Conservation (phyloP, 2,113 vertebrate species). For the Proterorhinus semilunaris region DNA sequence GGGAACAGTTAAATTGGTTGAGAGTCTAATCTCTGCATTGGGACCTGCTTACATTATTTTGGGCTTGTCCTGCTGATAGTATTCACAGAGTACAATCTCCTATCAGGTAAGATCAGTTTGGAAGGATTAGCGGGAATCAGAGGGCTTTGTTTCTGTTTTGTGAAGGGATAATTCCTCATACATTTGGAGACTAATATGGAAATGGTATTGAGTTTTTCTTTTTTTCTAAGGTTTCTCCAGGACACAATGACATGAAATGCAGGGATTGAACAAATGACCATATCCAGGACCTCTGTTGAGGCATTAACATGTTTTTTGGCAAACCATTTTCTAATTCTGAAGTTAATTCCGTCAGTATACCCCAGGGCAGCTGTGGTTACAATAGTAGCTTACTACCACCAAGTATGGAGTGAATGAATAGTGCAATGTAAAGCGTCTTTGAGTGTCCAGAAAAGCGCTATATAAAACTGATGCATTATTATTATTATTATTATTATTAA, state of each 20-base stretch:
- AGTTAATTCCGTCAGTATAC: too few relatives aligned
- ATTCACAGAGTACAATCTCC: slow-evolving; percentile 66
- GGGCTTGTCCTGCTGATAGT: slow-evolving; percentile 68
- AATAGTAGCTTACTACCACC: too few relatives aligned
- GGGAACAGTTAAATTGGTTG: slow-evolving; percentile 53
- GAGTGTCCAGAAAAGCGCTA: too few relatives aligned
- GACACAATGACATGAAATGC: slow-evolving; percentile 39
- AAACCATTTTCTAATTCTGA: too few relatives aligned
- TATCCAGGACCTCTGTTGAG: background rate
- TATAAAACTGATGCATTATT: too few relatives aligned
- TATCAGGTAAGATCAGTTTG: slow-evolving; percentile 79
- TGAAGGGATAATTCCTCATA: slow-evolving; percentile 72
- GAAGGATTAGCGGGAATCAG: slow-evolving; percentile 77
- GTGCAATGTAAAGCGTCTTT: too few relatives aligned
- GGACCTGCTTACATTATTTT: slow-evolving; percentile 72
- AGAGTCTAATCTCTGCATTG: slow-evolving; percentile 67
- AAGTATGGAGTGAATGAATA: too few relatives aligned
- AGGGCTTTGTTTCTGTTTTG: slow-evolving; percentile 71
- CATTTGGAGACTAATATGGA: slow-evolving; percentile 75
- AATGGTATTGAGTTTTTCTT: slow-evolving; percentile 63
- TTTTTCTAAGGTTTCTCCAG: slow-evolving; percentile 48
- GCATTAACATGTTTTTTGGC: too few relatives aligned
- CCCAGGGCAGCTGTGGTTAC: too few relatives aligned
- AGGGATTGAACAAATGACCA: slow-evolving; percentile 29
- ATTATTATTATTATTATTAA: too few relatives aligned